Conservation (phyloP, 2,113 vertebrate genomes). For the Australoheros scitulus region DNA sequence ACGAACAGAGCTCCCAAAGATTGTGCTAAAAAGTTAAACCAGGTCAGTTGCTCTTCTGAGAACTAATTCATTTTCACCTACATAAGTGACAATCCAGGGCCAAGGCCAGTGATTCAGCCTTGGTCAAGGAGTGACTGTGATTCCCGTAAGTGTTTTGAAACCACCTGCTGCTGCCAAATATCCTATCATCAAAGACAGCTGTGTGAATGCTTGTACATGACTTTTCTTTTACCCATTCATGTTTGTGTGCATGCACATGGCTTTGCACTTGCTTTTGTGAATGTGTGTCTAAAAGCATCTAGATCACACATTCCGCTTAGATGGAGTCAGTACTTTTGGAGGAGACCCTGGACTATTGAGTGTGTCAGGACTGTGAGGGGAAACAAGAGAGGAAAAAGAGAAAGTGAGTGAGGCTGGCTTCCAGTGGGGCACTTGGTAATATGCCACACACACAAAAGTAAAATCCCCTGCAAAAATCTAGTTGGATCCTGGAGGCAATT, state of each 20-base stretch:
- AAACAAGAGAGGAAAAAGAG: slow-evolving; percentile 41
- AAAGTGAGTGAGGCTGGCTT: slow-evolving; percentile 24
- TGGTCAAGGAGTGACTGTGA: not conserved
- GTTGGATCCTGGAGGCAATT: slow-evolving; percentile 41
- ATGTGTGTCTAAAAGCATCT: slow-evolving; percentile 39
- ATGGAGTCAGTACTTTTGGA: slow-evolving; percentile 58
- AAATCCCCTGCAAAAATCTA: slow-evolving; percentile 13
- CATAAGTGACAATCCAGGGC: not conserved
- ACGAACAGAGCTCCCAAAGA: slow-evolving; percentile 1
- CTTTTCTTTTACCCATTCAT: not conserved
- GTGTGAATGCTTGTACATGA: slow-evolving; percentile 1
- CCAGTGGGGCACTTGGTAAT: slow-evolving; percentile 23
- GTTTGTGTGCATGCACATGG: slow-evolving; percentile 14
- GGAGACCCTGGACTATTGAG: slow-evolving; percentile 49
- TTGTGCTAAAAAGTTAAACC: not conserved
- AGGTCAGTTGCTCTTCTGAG: slow-evolving; percentile 22
- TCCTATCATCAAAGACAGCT: slow-evolving; percentile 35
- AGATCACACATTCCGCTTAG: slow-evolving; percentile 60
- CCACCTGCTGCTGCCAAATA: slow-evolving; percentile 68
- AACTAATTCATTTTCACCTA: slow-evolving; percentile 37
- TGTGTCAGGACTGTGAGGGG: slow-evolving; percentile 36
- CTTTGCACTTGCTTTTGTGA: slow-evolving; percentile 7
- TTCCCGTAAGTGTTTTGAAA: slow-evolving; percentile 63
- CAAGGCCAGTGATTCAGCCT: slow-evolving; percentile 17
- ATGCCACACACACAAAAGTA: slow-evolving; percentile 31